A percentile compares a stretch with the other conserved stretches of the same genome.
phyloP scores from a whole-genome alignment of 2,888 invertebrate genomes.

The Eumerus sabulonum region DNA sequence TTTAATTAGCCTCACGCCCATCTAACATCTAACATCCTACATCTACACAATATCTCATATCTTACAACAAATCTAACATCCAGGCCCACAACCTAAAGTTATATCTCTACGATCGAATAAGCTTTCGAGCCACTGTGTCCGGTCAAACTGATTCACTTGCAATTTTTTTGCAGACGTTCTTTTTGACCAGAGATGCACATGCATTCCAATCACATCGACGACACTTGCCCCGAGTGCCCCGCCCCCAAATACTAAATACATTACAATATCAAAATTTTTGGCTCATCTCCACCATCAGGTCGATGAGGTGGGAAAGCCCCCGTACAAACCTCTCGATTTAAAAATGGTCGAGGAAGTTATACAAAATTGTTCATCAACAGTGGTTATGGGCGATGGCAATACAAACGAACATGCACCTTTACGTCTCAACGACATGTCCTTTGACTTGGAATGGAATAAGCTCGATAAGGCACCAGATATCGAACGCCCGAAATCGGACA shows the following conservation, averaged over 20 bases:
- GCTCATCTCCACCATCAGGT: conserved; percentile 70
- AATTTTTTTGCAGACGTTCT: conserved; percentile 49
- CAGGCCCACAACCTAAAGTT: too few species aligned
- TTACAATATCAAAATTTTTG: conserved; percentile 62
- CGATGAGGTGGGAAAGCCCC: conserved; percentile 63
- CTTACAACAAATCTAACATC: too few species aligned
- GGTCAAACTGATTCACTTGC: conserved; percentile 13
- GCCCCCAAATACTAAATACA: conserved; percentile 16
- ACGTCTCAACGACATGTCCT: conserved; percentile 62
- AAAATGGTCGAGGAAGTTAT: conserved; percentile 58
- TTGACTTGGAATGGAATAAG: conserved; percentile 65
- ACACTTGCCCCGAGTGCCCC: neutral
- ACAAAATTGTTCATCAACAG: conserved; percentile 55
- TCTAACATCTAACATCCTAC: too few species aligned
- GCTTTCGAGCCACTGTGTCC: too few species aligned
- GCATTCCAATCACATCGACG: neutral
- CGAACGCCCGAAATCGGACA: conserved; percentile 20
- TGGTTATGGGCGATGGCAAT: conserved; percentile 42
- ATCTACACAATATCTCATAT: too few species aligned
- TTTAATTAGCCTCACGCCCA: too few species aligned
- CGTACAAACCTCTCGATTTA: conserved; percentile 61
- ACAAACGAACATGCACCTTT: conserved; percentile 65
- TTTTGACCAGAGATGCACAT: conserved; percentile 2
- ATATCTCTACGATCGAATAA: too few species aligned
- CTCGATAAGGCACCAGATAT: conserved; percentile 24